phyloP scores from a whole-genome alignment of 2,113 vertebrate genomes.

The Strix uralensis region DNA sequence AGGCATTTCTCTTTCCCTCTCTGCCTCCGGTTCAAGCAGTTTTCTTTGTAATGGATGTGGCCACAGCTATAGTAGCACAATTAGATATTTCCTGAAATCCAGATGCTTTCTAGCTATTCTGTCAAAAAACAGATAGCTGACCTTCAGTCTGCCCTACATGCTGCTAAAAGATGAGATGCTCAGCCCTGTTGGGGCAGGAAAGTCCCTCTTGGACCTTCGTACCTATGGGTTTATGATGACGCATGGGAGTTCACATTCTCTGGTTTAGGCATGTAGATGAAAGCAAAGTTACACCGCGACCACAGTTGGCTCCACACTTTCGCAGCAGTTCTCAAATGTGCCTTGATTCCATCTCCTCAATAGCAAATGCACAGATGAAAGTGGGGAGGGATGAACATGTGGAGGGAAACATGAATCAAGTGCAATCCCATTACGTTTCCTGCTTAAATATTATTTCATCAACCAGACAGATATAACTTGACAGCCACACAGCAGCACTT shows the following conservation, averaged over 20 bases:
- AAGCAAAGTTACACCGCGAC: neutral
- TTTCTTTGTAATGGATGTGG: neutral
- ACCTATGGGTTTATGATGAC: neutral
- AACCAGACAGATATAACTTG: neutral
- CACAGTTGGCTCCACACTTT: neutral
- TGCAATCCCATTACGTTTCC: neutral
- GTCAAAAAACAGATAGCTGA: neutral
- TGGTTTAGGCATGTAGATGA: neutral
- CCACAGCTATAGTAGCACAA: neutral
- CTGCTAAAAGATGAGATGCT: neutral
- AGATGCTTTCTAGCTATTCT: neutral
- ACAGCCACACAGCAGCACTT: neutral
- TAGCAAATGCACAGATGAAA: neutral
- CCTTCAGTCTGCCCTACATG: neutral
- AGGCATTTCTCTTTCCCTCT: neutral
- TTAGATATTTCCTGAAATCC: neutral
- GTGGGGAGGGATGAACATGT: neutral
- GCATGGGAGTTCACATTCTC: neutral
- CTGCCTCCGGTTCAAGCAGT: neutral
- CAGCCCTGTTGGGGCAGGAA: neutral
- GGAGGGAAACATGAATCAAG: neutral
- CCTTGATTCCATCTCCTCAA: neutral
- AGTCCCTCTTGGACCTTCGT: neutral
- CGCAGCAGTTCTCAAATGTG: neutral
- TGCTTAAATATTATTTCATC: constrained; percentile 8